A percentile compares a stretch with the other conserved stretches of the same genome.
Conservation (phyloP, 2,888 invertebrate species). For the Noctua fimbriata region DNA sequence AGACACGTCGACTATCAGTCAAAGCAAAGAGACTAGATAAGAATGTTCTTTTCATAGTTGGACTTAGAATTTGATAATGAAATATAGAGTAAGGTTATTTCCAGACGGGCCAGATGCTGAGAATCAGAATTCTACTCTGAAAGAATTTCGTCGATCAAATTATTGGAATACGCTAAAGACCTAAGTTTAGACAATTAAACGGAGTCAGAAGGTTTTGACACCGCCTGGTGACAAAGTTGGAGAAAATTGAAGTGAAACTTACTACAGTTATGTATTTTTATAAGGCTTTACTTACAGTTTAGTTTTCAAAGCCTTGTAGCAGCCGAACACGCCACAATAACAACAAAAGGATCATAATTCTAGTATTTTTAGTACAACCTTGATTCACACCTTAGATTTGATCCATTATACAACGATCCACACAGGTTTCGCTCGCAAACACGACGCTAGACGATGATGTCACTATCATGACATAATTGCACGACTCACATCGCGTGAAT, state of each 20-base stretch:
- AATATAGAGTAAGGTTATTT: background rate
- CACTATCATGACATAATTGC: conserved; percentile 67
- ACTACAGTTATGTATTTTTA: no score
- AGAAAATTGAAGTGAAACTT: background rate
- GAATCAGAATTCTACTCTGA: background rate
- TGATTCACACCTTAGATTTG: conserved; percentile 51
- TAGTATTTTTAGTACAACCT: conserved; percentile 34
- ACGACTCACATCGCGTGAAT: conserved; percentile 61
- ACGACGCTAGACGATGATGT: conserved; percentile 61
- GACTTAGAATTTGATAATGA: conserved; percentile 20
- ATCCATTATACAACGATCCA: conserved; percentile 31
- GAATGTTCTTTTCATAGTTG: conserved; percentile 26
- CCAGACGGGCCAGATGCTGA: background rate
- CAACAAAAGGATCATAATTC: conserved; percentile 24
- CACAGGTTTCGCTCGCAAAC: conserved; percentile 57
- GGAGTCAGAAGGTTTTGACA: background rate
- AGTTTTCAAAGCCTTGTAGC: background rate
- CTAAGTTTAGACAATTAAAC: background rate
- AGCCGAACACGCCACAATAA: conserved; percentile 18
- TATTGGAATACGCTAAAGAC: background rate
- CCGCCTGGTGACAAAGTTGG: background rate
- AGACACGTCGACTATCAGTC: conserved; percentile 29
- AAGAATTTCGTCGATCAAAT: background rate
- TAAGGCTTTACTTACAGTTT: background rate
- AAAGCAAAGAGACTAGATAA: conserved; percentile 35